These are phyloP conservation scores for Hermaeophaga mercurialis DNA, from an alignment of 2,888 invertebrate species.

Conservation along the genomic window DNA sequence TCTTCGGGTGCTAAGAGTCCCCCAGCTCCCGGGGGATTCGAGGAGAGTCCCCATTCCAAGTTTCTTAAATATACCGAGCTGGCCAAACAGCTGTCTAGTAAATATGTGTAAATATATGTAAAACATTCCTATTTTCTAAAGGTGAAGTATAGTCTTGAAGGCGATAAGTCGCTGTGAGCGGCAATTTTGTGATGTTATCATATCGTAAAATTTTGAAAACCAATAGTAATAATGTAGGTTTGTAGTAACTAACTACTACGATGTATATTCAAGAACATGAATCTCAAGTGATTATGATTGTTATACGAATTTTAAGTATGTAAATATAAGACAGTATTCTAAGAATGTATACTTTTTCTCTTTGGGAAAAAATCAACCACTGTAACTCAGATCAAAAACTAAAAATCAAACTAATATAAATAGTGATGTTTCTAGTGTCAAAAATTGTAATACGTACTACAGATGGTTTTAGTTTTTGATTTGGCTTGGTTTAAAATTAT, in stretches of 20 bases:
- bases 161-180: conserved; percentile 52
- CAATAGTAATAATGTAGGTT: conserved; percentile 46
- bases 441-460: conserved; percentile 38
- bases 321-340: conserved; percentile 58
- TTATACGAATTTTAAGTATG: conserved; percentile 57
- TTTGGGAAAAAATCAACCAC: conserved; percentile 30
- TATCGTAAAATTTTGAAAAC: conserved; percentile 64
- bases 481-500: conserved; percentile 26
- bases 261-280: conserved; percentile 49
- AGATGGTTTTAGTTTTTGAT: conserved; percentile 34
- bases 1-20: conserved; percentile 51
- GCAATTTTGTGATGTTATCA: conserved; percentile 77
- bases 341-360: conserved; percentile 50
- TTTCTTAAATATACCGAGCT: conserved; percentile 98
- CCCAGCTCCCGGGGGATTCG: conserved; percentile 64
- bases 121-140: conserved; percentile 48
- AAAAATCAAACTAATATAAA: conserved; percentile 30
- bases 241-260: conserved; percentile 44
- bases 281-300: conserved; percentile 57
- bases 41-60: conserved; percentile 95
- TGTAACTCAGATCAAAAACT: conserved; percentile 35
- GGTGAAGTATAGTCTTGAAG: conserved; percentile 49
- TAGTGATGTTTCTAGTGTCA: conserved; percentile 30
- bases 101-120: conserved; percentile 77
- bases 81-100: conserved; percentile 97